Evolutionary conservation across 2,888 invertebrate species (phyloP).

Genomic region (Epiblema foenella): DNA sequence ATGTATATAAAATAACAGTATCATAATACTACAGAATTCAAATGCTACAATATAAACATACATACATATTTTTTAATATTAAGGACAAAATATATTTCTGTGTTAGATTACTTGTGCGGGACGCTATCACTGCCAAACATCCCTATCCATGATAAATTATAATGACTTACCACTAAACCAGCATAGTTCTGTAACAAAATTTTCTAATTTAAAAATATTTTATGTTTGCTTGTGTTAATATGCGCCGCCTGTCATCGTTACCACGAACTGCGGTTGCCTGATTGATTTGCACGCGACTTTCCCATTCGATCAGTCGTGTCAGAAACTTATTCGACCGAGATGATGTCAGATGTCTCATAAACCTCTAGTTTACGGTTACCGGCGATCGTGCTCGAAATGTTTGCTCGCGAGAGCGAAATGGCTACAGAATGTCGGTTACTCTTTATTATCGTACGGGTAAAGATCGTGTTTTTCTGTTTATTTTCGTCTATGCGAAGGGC

Average conservation of each 20-base stretch:
- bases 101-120: no score
- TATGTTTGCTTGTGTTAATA: not conserved
- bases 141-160: no score
- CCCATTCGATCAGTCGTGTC: conserved; percentile 3
- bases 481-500: conserved; percentile 8
- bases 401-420: conserved; percentile 27
- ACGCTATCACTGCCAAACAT: no score
- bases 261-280: conserved; percentile 20
- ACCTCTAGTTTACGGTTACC: conserved; percentile 36
- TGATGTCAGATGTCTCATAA: conserved; percentile 35
- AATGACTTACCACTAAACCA: not conserved
- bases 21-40: no score
- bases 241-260: conserved; percentile 4
- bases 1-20: no score
- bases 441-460: not conserved
- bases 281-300: conserved; percentile 23
- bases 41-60: no score
- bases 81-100: no score
- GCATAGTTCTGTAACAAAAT: not conserved
- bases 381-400: conserved; percentile 34
- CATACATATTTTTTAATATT: no score
- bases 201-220: not conserved
- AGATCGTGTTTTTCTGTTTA: conserved; percentile 19
- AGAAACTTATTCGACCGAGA: conserved; percentile 25
- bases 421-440: conserved; percentile 17